Conservation (phyloP, 1,140 invertebrate genomes). For the Caenorhabditis brenneri region DNA sequence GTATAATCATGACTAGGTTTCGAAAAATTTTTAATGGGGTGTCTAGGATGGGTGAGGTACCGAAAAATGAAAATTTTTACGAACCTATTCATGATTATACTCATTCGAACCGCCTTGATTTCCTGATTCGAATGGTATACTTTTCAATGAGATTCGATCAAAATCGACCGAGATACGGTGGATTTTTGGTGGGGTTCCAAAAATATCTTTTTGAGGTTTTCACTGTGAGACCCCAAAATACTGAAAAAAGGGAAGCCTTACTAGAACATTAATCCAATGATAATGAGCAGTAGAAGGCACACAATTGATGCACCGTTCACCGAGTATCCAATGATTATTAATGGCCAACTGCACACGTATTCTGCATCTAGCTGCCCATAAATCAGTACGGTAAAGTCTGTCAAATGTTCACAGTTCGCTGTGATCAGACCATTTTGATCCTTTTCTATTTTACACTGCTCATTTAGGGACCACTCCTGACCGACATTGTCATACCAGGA, state of each 20-base stretch:
- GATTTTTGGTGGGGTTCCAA: too few relatives aligned
- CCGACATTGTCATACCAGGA: background rate
- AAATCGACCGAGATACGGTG: too few relatives aligned
- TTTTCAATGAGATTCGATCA: too few relatives aligned
- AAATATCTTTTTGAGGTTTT: too few relatives aligned
- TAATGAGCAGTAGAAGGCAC: constrained; percentile 20
- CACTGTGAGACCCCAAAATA: background rate
- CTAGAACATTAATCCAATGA: constrained; percentile 41
- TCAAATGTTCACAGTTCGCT: constrained; percentile 39
- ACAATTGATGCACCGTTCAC: constrained; percentile 33
- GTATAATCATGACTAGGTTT: too few relatives aligned
- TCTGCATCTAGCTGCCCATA: constrained; percentile 8
- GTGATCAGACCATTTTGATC: background rate
- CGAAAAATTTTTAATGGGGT: too few relatives aligned
- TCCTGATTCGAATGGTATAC: too few relatives aligned
- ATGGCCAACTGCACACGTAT: constrained; percentile 5
- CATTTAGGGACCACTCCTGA: background rate
- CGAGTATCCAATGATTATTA: constrained; percentile 23
- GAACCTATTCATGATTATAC: too few relatives aligned
- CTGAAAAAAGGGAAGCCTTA: background rate
- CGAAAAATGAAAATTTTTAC: too few relatives aligned
- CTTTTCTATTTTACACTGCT: background rate
- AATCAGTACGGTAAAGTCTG: constrained; percentile 42
- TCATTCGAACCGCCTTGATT: too few relatives aligned
- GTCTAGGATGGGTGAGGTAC: too few relatives aligned